Base-by-base conservation (phyloP, 2,797 vertebrate genomes). In the Siniperca undulata region DNA sequence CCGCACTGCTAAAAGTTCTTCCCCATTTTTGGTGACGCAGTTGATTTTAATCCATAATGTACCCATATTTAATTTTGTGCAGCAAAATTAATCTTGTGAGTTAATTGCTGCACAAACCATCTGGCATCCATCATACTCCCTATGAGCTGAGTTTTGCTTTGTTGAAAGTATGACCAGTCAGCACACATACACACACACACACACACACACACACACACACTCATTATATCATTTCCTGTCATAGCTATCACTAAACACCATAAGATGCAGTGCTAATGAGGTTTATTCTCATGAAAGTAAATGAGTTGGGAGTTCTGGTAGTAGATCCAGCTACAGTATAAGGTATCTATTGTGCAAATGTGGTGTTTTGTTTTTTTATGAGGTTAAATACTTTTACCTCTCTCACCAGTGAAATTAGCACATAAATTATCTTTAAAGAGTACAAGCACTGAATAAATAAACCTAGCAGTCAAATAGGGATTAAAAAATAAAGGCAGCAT, bases 241-340 rank as follows among this genome's bases (percentile, higher is more conserved):
- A 12, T 73, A 12, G 64, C 13, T 44, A 30, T 40, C 13, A 24
- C 30, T 13, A 13, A 64, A 36, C 36, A 36, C 36, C 36, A 6
- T 34, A n/a, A n/a, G 36, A 46, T 55, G 14, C 20, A 44, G 46
- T 20, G 27, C 13, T 59, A 38, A 59, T 30, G 34, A 52, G 30
- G 46, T 53, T 24, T 34, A 70, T 62, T 62, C 76, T 70, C 58
- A 55, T 36, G 20, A 24, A 46, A 46, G 13, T 22, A 42, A 40
- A 40, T 9, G 40, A 40, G 11, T 42, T 22, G 16, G 3, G 30
- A 14, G 4, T 46, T 59, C n/a, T 48, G 19, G 20, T 48, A 48
- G 40, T 20, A 20, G 27, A 60, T 34, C 12, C 12, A 44, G 40
- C 30, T 42, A 24, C 30, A 56, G 38, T 3, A 5, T 36, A 36